Conservation (phyloP, 2,888 invertebrate genomes). For the Archips xylosteana region DNA sequence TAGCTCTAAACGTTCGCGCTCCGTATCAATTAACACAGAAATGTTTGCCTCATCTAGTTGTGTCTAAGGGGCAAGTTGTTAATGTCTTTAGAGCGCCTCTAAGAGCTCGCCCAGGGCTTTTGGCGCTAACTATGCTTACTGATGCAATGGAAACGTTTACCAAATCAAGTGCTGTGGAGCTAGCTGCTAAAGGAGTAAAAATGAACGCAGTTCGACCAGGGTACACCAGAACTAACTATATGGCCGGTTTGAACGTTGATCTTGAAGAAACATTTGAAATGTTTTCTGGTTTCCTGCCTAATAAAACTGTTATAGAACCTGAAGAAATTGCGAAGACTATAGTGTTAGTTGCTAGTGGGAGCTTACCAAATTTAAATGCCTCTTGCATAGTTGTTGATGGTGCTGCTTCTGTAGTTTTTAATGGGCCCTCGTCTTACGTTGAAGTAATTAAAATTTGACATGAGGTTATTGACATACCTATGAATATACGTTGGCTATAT, state of each 20-base stretch:
- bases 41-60: slow-evolving; percentile 61
- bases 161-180: slow-evolving; percentile 61
- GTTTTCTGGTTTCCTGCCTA: slow-evolving; percentile 57
- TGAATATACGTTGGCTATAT: too few relatives aligned
- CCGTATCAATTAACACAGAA: slow-evolving; percentile 66
- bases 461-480: too few relatives aligned
- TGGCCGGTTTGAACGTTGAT: slow-evolving; percentile 64
- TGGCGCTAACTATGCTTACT: slow-evolving; percentile 60
- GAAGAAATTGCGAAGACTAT: slow-evolving; percentile 69
- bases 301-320: slow-evolving; percentile 62
- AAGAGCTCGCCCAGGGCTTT: slow-evolving; percentile 58
- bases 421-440: not conserved
- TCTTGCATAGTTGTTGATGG: slow-evolving; percentile 61
- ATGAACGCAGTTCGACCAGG: slow-evolving; percentile 73
- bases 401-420: slow-evolving; percentile 48
- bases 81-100: slow-evolving; percentile 62
- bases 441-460: not conserved
- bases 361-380: slow-evolving; percentile 62
- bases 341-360: slow-evolving; percentile 62
- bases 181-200: slow-evolving; percentile 63
- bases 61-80: slow-evolving; percentile 65
- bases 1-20: slow-evolving; percentile 64
- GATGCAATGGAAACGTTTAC: slow-evolving; percentile 68
- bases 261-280: slow-evolving; percentile 57
- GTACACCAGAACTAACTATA: slow-evolving; percentile 64